A percentile compares a stretch with the other conserved stretches of the same genome.
These are phyloP conservation scores for Zygothrica quintamaculata DNA, from an alignment of 2,888 invertebrate genomes.

Conservation along the genomic window DNA sequence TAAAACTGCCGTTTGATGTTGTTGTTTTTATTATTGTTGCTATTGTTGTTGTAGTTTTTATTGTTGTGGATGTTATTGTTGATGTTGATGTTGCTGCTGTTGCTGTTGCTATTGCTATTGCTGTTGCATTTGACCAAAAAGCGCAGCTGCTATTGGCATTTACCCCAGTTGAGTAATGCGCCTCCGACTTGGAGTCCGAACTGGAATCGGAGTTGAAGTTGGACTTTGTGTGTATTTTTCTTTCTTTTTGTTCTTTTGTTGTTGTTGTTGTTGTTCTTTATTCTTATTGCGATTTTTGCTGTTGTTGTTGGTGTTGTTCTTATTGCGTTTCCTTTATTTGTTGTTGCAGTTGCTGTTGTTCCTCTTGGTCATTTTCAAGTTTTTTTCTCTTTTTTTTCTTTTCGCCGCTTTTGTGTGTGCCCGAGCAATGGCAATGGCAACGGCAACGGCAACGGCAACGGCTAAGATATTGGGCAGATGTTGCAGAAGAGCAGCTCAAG, in stretches of 20 bases:
- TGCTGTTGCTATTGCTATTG: constrained; percentile 10
- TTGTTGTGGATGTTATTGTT: constrained; percentile 15
- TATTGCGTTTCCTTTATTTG: constrained; percentile 52
- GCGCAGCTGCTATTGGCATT: constrained; percentile 77
- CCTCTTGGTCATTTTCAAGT: constrained; percentile 14
- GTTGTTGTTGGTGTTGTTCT: constrained; percentile 35
- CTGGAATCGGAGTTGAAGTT: constrained; percentile 29
- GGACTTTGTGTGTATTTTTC: constrained; percentile 9
- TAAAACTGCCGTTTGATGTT: constrained; percentile 73
- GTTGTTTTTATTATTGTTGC: constrained; percentile 29
- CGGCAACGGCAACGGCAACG: no score
- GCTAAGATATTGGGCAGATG: constrained; percentile 57
- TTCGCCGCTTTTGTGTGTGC: constrained; percentile 33
- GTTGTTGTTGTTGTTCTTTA: constrained; percentile 14
- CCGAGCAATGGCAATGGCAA: constrained; percentile 15
- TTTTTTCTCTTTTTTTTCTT: constrained; percentile 24
- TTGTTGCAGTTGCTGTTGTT: constrained; percentile 23
- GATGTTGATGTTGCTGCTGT: constrained; percentile 30
- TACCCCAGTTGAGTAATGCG: constrained; percentile 75
- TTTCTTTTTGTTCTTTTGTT: background rate
- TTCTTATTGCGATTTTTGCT: constrained; percentile 12
- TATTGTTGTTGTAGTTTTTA: constrained; percentile 11
- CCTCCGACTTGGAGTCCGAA: constrained; percentile 32
- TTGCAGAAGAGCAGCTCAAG: constrained; percentile 50
- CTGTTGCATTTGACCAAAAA: constrained; percentile 56